Conservation (phyloP, 2,888 invertebrate species). For the Tetheella fluctuosa region DNA sequence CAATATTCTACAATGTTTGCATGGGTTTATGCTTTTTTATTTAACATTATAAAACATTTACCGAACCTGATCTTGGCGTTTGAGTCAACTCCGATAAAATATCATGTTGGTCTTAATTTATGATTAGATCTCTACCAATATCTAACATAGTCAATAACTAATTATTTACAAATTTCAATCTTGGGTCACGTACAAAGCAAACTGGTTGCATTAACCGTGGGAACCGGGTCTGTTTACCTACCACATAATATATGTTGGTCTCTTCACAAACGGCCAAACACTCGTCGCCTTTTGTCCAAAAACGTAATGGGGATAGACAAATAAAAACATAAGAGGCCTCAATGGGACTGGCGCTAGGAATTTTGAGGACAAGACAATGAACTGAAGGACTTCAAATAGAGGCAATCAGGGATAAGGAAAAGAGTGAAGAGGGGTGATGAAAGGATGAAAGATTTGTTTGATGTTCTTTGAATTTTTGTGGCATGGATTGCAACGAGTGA, state of each 20-base stretch:
- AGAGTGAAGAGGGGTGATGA: neutral
- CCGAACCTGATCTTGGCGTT: neutral
- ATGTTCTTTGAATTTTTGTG: neutral
- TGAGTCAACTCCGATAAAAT: neutral
- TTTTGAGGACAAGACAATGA: slow-evolving; percentile 43
- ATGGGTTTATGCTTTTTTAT: no score
- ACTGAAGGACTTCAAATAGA: slow-evolving; percentile 18
- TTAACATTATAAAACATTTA: no score
- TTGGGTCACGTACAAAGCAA: slow-evolving; percentile 21
- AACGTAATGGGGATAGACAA: slow-evolving; percentile 81
- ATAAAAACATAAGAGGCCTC: slow-evolving; percentile 65
- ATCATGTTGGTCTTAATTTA: neutral
- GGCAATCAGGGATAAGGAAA: slow-evolving; percentile 9
- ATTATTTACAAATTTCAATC: slow-evolving; percentile 17
- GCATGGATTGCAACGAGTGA: no score
- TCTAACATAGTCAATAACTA: slow-evolving; percentile 12
- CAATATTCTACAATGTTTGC: no score
- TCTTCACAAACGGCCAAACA: slow-evolving; percentile 73
- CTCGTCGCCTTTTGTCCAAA: slow-evolving; percentile 80
- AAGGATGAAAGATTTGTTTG: neutral
- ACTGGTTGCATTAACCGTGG: slow-evolving; percentile 54
- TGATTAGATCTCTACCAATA: neutral
- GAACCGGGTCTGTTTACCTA: slow-evolving; percentile 73
- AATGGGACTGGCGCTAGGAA: slow-evolving; percentile 66
- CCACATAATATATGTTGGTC: slow-evolving; percentile 63